Base-by-base conservation (phyloP, 2,797 vertebrate species). In the Poecilia wingei region DNA sequence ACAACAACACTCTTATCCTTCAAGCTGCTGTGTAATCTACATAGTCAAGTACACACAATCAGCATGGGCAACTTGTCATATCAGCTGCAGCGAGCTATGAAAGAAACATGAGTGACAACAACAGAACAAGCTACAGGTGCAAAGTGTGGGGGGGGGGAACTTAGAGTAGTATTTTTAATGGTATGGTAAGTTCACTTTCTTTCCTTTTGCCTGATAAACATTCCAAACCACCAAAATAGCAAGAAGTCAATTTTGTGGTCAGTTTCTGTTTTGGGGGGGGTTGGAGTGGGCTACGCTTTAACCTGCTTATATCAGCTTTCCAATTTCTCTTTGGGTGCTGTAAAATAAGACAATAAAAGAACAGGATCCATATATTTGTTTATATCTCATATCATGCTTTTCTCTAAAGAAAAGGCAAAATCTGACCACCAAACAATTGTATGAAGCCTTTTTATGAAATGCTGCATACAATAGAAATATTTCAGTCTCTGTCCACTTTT, bases 1-100 rank as follows among this genome's bases (percentile, higher is more conserved):
- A 94, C 91, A 89, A 87, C 91, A 88, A 83, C 91, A 84, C 87
- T 87, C 89, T 87, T 90, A 91, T 91, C 91, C 89, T 88, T 88
- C 89, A 90, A 91, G 85, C 88, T 91, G 88, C 90, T 91, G 89
- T 80, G 68, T 91, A 92, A 93, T 94, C 92, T 92, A 80, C 90
- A 91, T 90, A 87, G 91, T 91, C 90, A 93, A 93, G 92, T 90
- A 88, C 81, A 86, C 88, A 91, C 91, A 90, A 90, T 90, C 88
- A 87, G 81, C 88, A 84, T 74, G 25, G 74, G 89, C 87, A 87
- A 84, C 83, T 84, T 91, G 89, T 93, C 86, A 88, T 80, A 86
- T 87, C 88, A 79, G 83, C 88, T 78, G 78, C 80, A 78, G 78
- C 39, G 79, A 69, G 41, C 64, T 74, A 82, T 84, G 66, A 87